A percentile compares a stretch with the other conserved stretches of the same genome.
These are phyloP conservation scores for Pterocles gutturalis DNA, from an alignment of 2,113 vertebrate genomes.

Conservation along the genomic window DNA sequence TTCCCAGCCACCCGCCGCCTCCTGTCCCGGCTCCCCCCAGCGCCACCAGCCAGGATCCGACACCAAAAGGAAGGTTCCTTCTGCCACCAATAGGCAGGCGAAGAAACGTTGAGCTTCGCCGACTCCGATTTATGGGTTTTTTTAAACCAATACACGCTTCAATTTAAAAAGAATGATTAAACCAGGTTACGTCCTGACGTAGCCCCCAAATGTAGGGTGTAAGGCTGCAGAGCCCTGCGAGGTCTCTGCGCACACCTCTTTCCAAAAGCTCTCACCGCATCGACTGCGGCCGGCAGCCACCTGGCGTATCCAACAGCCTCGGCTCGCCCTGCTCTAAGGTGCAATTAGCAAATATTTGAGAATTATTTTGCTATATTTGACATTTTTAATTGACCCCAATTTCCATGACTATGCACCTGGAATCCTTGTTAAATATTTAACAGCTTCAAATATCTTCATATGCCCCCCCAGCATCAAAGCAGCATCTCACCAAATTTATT, in stretches of 20 bases:
- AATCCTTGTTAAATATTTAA: background rate
- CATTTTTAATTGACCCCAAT: background rate
- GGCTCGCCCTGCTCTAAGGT: accelerated
- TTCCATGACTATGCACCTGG: background rate
- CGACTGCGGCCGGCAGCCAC: background rate
- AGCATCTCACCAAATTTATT: background rate
- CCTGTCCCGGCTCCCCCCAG: background rate
- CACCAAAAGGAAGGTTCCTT: background rate
- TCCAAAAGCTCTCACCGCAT: background rate
- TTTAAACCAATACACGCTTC: accelerated
- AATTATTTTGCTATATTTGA: background rate
- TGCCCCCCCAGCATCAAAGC: background rate
- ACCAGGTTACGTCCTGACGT: background rate
- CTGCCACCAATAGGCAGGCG: background rate
- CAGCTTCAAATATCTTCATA: background rate
- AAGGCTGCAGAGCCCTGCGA: accelerated
- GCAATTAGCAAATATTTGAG: background rate
- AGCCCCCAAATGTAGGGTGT: accelerated
- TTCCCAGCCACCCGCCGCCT: background rate
- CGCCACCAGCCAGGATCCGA: accelerated
- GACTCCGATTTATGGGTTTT: accelerated
- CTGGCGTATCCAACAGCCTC: accelerated
- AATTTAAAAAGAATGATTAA: background rate
- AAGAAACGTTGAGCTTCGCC: background rate
- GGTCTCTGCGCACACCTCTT: background rate